Evolutionary conservation across 1,140 invertebrate species (phyloP), one percentile per base, ranked within the genome.

Genomic region (Eueides isabella): DNA sequence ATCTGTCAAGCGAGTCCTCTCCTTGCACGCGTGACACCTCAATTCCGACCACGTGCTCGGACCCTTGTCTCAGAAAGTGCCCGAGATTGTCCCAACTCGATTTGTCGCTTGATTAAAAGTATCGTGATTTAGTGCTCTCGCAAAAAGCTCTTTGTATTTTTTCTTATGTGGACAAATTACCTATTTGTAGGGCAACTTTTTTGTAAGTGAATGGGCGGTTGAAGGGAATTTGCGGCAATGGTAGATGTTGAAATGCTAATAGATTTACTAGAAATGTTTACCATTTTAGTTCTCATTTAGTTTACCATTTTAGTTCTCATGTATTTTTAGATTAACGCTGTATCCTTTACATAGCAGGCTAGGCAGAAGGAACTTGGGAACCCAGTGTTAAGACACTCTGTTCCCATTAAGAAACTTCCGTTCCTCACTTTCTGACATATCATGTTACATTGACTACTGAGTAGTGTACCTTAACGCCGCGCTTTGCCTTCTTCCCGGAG

Each of bases 81-180:
- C 61, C 48, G 31, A 35, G 19, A 61, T 68, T 68, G 63, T 61
- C 71, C 41, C 44, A 31, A 61, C 67, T 14, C n/a, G 48, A 69
- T 61, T 61, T 69, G 67, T 69, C 31, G 30, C 67, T 69, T 69
- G 67, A 69, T 69, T 69, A 69, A 69, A 69, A 69, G 44, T 69
- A 69, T 69, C 31, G 48, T 61, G 67, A 61, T 69, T 69, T 69
- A 69, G 29, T 55, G 48, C 23, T 23, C n/a, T 55, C 19, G 19
- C 48, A 55, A 55, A 55, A 55, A 55, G 48, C 19, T 12, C 48
- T 26, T 55, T 55, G 23, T 55, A 26, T 55, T 55, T 55, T n/a
- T 55, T 55, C 23, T 26, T 26, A 26, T 55, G 11, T 55, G 48
- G 48, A 55, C 48, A 55, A 55, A 55, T 55, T 23, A 55, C 48